Conservation (phyloP, 2,888 invertebrate genomes). For the Phengaris alcon region DNA sequence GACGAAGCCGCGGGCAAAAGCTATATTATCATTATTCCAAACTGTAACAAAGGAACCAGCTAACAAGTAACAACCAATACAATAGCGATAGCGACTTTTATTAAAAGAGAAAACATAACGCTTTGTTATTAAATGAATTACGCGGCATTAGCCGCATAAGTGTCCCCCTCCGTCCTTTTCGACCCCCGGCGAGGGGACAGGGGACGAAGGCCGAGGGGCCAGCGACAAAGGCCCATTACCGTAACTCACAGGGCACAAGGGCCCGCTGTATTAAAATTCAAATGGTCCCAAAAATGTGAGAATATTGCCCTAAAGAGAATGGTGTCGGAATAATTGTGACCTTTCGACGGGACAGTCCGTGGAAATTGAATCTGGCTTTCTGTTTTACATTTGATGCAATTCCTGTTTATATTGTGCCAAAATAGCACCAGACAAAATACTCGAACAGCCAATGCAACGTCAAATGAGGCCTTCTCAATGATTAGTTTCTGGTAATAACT, state of each 20-base stretch:
- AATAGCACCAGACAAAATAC: neutral
- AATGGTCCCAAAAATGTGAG: constrained; percentile 23
- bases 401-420: neutral
- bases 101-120: constrained; percentile 10
- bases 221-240: constrained; percentile 16
- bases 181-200: neutral
- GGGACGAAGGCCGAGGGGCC: constrained; percentile 1
- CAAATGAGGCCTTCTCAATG: too few relatives aligned
- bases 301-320: neutral
- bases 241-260: constrained; percentile 2
- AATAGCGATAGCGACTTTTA: neutral
- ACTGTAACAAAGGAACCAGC: neutral
- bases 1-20: neutral
- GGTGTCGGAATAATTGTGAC: constrained; percentile 3
- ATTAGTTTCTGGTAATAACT: too few relatives aligned
- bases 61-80: neutral
- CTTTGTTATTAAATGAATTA: constrained; percentile 14
- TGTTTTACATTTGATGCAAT: neutral
- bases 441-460: neutral
- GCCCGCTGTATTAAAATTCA: constrained; percentile 25
- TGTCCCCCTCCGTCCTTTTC: neutral
- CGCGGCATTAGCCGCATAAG: constrained; percentile 12
- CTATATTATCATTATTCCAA: neutral
- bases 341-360: neutral
- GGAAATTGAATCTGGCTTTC: neutral